These are phyloP conservation scores for Orthonevra nobilis DNA, from an alignment of 2,888 invertebrate genomes.

Conservation along the genomic window DNA sequence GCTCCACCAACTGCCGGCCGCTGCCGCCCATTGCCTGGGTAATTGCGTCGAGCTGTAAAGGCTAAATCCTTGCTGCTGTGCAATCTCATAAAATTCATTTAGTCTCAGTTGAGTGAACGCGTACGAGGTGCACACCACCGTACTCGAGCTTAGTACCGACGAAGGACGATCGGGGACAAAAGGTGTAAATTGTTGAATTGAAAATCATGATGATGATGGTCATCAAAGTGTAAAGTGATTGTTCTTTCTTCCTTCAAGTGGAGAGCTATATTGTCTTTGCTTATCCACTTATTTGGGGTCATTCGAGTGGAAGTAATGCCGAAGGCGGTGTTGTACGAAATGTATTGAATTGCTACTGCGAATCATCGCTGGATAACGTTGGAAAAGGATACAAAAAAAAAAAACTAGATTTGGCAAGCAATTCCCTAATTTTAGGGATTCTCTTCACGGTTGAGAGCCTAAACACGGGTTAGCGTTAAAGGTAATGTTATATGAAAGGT, in stretches of 20 bases:
- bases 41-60: slow-evolving; percentile 52
- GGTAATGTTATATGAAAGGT: no score
- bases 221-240: slow-evolving; percentile 65
- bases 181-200: slow-evolving; percentile 68
- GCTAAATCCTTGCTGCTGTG: slow-evolving; percentile 41
- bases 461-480: no score
- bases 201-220: slow-evolving; percentile 64
- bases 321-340: neutral
- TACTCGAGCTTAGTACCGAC: no score
- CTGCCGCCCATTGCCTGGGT: neutral
- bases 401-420: no score
- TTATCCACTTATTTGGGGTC: slow-evolving; percentile 52
- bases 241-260: slow-evolving; percentile 45
- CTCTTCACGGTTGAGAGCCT: no score
- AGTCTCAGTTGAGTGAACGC: slow-evolving; percentile 57
- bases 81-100: slow-evolving; percentile 65
- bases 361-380: no score
- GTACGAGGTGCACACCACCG: neutral
- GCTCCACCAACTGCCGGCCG: no score
- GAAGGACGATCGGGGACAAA: slow-evolving; percentile 31
- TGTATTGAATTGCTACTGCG: no score
- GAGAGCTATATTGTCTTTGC: slow-evolving; percentile 50
- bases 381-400: no score
- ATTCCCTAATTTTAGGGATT: no score
- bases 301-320: slow-evolving; percentile 39